Percentiles rank a stretch among this genome's conserved stretches.
Conservation (phyloP, 1,140 invertebrate genomes). For the Metopolophium dirhodum region DNA sequence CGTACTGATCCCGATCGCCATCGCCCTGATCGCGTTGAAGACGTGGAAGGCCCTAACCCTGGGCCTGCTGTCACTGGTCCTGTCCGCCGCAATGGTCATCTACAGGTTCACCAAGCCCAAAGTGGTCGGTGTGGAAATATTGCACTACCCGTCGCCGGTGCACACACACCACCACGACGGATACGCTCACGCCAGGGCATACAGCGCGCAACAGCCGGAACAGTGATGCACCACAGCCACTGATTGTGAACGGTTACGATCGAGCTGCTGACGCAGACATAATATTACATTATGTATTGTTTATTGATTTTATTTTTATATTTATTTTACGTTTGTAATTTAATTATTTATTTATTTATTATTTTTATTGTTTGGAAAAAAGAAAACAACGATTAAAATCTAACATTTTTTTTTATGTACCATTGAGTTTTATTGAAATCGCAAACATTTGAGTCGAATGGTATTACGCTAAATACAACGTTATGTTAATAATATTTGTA, state of each 20-base stretch:
- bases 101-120: conserved; percentile 86
- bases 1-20: conserved; percentile 77
- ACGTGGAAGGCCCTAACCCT: conserved; percentile 87
- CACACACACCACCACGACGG: conserved; percentile 67
- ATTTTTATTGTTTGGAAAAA: not conserved
- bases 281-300: not conserved
- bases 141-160: conserved; percentile 78
- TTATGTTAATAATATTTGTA: not conserved
- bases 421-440: not conserved
- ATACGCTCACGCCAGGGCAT: conserved; percentile 70
- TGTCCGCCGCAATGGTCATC: conserved; percentile 76
- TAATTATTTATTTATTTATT: conserved; percentile 21
- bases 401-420: not conserved
- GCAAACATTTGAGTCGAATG: not conserved
- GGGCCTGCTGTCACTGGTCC: conserved; percentile 78
- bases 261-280: not conserved
- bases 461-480: not conserved
- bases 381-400: not conserved
- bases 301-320: not conserved
- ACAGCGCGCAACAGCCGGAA: conserved; percentile 60
- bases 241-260: not conserved
- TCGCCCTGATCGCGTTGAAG: conserved; percentile 82
- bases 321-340: conserved; percentile 8
- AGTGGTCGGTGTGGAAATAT: conserved; percentile 79
- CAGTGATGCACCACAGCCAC: not conserved